Base-by-base conservation (phyloP, 2,797 vertebrate species). In the Propithecus deckenii region DNA sequence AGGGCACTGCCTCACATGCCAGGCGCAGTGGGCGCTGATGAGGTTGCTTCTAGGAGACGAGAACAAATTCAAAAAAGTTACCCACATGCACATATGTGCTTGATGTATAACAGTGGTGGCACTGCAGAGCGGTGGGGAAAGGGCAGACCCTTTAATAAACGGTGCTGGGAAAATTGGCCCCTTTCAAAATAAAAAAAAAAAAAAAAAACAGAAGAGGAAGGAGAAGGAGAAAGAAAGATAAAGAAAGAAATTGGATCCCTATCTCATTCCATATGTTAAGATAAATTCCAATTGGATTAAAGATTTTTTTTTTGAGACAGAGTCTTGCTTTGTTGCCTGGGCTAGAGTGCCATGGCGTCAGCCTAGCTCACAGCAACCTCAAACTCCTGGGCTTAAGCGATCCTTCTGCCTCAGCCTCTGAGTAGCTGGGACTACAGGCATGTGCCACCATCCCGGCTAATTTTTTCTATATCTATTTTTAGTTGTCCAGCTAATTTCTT, bases 1-100 rank as follows among this genome's bases (percentile, higher is more conserved):
- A 32, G 67, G 52, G 57, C n/a, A 35, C 57, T 1, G 59, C 17
- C 59, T 98, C 97, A 46, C 97, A 97, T 1, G 59, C 95, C 71
- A 97, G 38, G 65, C 2, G 91, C 38, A 96, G 41, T 10, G 93
- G 91, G 2, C 7, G 48, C 48, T 59, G 83, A 30, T 35, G 86
- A 25, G 83, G 83, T 52, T 80, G 52, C 87, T 91, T 91, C 72
- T 86, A 32, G 81, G 81, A 57, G n/a, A 55, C 35, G 28, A 50
- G 86, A 95, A 96, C 15, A 7, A 83, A 75, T 67, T 89, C 13
- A 15, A 4, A 8, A 78, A 91, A 35, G 59, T 97, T 79, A 96
- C n/a, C 2, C 48, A 50, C 17, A 6, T 69, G 28, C 22, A 46
- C 5, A 28, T 28, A 23, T n/a, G 72, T 32, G 10, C 25, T 43